These are phyloP conservation scores for Eupithecia subfuscata DNA, from an alignment of 2,888 invertebrate species.

Conservation along the genomic window DNA sequence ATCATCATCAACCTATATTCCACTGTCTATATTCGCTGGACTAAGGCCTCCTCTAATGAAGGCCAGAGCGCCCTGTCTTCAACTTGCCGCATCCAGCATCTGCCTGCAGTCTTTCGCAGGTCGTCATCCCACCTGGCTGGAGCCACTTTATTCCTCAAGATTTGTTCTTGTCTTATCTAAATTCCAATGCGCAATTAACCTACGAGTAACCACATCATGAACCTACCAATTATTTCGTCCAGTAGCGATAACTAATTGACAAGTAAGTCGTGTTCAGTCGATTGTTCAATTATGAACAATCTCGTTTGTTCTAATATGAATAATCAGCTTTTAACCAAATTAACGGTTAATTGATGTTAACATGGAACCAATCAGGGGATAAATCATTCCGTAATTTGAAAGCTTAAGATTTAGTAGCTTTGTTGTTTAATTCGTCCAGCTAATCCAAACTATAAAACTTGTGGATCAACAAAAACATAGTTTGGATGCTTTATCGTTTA, in stretches of 20 bases:
- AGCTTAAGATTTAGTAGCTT: neutral
- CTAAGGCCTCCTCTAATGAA: too few relatives aligned
- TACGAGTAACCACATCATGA: neutral
- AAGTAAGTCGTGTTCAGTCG: constrained; percentile 29
- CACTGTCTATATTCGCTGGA: too few relatives aligned
- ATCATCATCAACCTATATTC: too few relatives aligned
- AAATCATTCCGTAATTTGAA: constrained; percentile 20
- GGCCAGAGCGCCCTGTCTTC: too few relatives aligned
- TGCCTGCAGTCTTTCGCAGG: too few relatives aligned
- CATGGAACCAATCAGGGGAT: constrained; percentile 13
- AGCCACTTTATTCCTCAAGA: too few relatives aligned
- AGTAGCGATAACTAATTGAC: constrained; percentile 35
- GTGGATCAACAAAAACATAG: neutral
- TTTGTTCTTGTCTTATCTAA: neutral
- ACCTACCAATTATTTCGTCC: constrained; percentile 29
- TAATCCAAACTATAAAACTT: neutral
- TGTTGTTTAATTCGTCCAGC: neutral
- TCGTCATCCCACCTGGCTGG: too few relatives aligned
- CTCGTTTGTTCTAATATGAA: constrained; percentile 13
- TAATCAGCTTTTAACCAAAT: constrained; percentile 16
- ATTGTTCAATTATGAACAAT: constrained; percentile 26
- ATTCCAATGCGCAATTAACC: neutral
- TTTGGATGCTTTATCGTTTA: neutral
- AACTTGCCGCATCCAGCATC: too few relatives aligned
- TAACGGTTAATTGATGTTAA: constrained; percentile 29